These are phyloP conservation scores for Mythimna albipuncta DNA, from an alignment of 2,888 invertebrate species.

Conservation along the genomic window DNA sequence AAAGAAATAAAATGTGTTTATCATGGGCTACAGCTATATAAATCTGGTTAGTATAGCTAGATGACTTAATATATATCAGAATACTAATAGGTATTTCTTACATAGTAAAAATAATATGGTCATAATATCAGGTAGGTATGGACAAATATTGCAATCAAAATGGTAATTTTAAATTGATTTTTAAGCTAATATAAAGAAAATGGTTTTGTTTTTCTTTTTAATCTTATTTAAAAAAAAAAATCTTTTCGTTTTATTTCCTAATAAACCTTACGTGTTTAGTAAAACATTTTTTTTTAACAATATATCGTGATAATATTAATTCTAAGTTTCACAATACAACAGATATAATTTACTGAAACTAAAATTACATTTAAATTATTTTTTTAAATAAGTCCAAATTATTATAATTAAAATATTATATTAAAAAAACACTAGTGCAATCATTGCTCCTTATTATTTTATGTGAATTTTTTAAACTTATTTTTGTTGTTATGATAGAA, in stretches of 20 bases:
- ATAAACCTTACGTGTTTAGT: conserved; percentile 22
- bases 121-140: too few species aligned
- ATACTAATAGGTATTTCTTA: too few species aligned
- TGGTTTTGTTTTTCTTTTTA: too few species aligned
- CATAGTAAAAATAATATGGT: too few species aligned
- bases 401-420: conserved; percentile 10
- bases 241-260: conserved; percentile 83
- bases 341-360: conserved; percentile 1
- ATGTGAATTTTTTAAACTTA: conserved; percentile 4
- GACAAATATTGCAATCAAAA: too few species aligned
- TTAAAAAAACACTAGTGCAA: conserved; percentile 31
- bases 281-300: conserved; percentile 15
- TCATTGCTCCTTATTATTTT: conserved; percentile 11
- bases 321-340: conserved; percentile 34
- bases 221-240: too few species aligned
- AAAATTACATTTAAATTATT: conserved; percentile 7
- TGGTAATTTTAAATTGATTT: too few species aligned
- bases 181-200: too few species aligned
- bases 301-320: conserved; percentile 11
- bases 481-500: conserved; percentile 6
- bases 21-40: too few species aligned
- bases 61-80: too few species aligned
- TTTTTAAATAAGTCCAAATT: conserved; percentile 15
- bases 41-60: too few species aligned
- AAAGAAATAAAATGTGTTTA: too few species aligned